Conservation (phyloP, 2,888 invertebrate species). For the Chirona hameri region DNA sequence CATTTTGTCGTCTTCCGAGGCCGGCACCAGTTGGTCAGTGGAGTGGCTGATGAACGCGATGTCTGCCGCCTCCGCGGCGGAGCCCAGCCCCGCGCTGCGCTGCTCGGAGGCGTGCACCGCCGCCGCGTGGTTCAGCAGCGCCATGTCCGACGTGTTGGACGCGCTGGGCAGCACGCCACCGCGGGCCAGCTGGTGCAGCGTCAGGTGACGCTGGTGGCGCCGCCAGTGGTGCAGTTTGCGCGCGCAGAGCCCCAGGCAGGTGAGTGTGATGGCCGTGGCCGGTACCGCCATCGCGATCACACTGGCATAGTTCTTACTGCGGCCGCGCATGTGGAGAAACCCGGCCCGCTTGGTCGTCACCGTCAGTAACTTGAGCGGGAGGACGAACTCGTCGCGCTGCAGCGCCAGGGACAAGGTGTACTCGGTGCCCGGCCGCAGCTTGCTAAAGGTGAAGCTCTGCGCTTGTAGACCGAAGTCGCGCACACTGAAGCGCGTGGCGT, state of each 20-base stretch:
- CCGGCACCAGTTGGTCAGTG: too few relatives aligned
- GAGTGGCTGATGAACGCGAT: too few relatives aligned
- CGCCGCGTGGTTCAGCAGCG: background rate
- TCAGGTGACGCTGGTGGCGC: background rate
- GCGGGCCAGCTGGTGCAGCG: slow-evolving; percentile 1
- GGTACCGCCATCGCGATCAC: background rate
- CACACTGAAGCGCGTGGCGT: background rate
- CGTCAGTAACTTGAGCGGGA: background rate
- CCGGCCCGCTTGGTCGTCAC: background rate
- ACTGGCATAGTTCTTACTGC: background rate
- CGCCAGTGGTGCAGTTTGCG: background rate
- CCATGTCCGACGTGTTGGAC: slow-evolving; percentile 22
- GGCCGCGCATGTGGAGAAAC: background rate
- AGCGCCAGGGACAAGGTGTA: background rate
- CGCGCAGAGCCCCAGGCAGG: background rate
- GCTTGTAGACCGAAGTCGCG: background rate
- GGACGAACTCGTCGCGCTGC: background rate
- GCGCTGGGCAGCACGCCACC: background rate
- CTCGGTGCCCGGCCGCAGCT: background rate
- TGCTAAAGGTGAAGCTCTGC: slow-evolving; percentile 8
- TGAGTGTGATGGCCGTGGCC: background rate
- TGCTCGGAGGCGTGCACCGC: background rate
- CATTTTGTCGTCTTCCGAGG: too few relatives aligned
- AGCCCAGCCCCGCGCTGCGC: background rate
- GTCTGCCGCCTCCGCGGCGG: background rate